Evolutionary conservation across 2,113 vertebrate genomes (phyloP).

Genomic region (Catharus minimus): DNA sequence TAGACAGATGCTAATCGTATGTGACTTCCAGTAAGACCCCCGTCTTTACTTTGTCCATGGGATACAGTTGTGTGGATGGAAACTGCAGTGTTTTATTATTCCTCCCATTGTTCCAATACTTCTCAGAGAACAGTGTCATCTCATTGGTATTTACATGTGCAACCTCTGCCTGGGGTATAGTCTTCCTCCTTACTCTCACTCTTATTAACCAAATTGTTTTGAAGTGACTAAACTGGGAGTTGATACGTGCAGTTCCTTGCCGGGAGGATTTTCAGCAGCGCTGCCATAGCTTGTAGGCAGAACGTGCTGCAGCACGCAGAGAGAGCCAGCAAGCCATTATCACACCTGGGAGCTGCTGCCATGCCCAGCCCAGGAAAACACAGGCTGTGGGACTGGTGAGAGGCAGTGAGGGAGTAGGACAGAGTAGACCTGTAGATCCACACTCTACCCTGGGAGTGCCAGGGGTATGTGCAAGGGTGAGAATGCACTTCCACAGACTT

Average conservation of each 20-base stretch:
- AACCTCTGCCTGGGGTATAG: conserved; percentile 36
- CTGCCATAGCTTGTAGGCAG: background rate
- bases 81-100: background rate
- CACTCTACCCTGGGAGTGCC: background rate
- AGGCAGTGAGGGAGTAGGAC: background rate
- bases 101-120: conserved; percentile 6
- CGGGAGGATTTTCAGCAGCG: background rate
- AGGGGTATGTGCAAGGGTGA: background rate
- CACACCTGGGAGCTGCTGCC: background rate
- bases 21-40: background rate
- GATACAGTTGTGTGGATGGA: background rate
- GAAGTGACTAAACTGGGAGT: conserved; percentile 33
- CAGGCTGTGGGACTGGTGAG: fast-evolving
- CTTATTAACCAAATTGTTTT: conserved; percentile 46
- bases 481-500: background rate
- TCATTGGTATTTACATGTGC: conserved; percentile 41
- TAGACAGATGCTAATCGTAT: background rate
- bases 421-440: fast-evolving
- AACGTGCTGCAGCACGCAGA: background rate
- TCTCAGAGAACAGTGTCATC: conserved; percentile 39
- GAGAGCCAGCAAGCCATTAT: background rate
- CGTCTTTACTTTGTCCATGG: background rate
- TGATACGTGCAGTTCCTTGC: conserved; percentile 8
- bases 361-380: background rate
- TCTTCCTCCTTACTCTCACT: conserved; percentile 30